Percentiles rank a stretch among this genome's conserved stretches.
Conservation (phyloP, 2,888 invertebrate genomes). For the Lapara coniferarum region DNA sequence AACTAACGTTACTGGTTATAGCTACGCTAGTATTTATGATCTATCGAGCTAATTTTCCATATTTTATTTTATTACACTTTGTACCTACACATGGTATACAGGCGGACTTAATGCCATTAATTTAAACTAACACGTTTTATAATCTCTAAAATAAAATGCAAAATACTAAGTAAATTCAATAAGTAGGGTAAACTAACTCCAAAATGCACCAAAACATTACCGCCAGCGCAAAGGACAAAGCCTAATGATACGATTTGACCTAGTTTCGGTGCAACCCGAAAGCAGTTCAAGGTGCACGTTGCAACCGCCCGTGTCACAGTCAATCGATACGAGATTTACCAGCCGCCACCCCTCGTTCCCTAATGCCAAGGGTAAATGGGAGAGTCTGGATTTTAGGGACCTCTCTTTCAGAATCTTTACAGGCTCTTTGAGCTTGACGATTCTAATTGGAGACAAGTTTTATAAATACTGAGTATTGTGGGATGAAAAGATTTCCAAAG, state of each 20-base stretch:
- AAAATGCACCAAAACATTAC: not conserved
- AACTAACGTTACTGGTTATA: no score
- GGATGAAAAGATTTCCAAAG: no score
- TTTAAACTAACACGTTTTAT: no score
- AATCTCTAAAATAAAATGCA: not conserved
- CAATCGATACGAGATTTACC: slow-evolving; percentile 29
- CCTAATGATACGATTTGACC: slow-evolving; percentile 29
- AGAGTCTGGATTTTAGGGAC: not conserved
- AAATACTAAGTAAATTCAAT: not conserved
- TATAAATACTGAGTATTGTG: no score
- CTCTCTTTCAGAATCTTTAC: not conserved
- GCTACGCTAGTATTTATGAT: no score
- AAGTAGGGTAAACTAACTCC: not conserved
- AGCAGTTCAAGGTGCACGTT: slow-evolving; percentile 43
- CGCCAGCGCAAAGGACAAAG: not conserved
- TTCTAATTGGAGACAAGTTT: no score
- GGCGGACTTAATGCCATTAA: no score
- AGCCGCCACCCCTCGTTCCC: not conserved
- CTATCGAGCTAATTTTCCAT: no score
- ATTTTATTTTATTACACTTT: no score
- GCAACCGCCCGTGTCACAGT: slow-evolving; percentile 25
- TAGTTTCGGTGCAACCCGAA: slow-evolving; percentile 40
- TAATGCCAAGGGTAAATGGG: slow-evolving; percentile 12
- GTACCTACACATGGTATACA: no score
- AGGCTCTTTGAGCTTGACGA: no score